Conservation (phyloP, 2,888 invertebrate species). For the Nomada flava region DNA sequence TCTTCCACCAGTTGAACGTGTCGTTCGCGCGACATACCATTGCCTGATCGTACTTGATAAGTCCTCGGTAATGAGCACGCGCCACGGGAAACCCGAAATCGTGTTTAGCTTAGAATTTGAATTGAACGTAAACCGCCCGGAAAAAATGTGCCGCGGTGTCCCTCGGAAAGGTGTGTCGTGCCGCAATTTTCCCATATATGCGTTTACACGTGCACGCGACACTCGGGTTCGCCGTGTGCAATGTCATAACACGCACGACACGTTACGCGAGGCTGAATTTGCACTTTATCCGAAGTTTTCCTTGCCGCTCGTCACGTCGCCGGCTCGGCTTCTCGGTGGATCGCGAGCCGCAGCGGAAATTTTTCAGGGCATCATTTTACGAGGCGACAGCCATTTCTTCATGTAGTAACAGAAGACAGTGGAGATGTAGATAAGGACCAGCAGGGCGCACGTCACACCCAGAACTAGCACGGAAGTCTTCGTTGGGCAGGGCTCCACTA, state of each 20-base stretch:
- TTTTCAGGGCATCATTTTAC: conserved; percentile 90
- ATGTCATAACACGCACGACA: conserved; percentile 7
- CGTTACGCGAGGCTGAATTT: conserved; percentile 34
- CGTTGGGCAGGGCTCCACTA: conserved; percentile 96
- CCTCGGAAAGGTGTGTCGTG: conserved; percentile 5
- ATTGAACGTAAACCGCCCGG: not conserved
- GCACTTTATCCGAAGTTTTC: conserved; percentile 72
- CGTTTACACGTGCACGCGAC: not conserved
- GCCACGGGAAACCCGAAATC: conserved; percentile 25
- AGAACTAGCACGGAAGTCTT: conserved; percentile 95
- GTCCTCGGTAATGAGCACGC: not conserved
- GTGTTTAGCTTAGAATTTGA: not conserved
- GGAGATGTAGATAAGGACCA: conserved; percentile 95
- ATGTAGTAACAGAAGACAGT: conserved; percentile 97
- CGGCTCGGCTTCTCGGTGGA: not conserved
- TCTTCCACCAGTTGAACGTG: not conserved
- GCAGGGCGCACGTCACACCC: conserved; percentile 95
- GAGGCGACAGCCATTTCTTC: conserved; percentile 95
- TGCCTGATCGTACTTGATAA: conserved; percentile 6
- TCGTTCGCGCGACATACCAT: not conserved
- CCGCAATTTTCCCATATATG: conserved; percentile 33
- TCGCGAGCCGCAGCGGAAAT: not conserved
- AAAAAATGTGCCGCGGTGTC: conserved; percentile 24
- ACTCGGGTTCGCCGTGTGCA: conserved; percentile 36
- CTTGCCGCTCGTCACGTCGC: not conserved